Percentiles rank a stretch among this genome's conserved stretches.
Evolutionary conservation across 2,113 vertebrate species (phyloP).

Genomic region (Rostratula benghalensis): DNA sequence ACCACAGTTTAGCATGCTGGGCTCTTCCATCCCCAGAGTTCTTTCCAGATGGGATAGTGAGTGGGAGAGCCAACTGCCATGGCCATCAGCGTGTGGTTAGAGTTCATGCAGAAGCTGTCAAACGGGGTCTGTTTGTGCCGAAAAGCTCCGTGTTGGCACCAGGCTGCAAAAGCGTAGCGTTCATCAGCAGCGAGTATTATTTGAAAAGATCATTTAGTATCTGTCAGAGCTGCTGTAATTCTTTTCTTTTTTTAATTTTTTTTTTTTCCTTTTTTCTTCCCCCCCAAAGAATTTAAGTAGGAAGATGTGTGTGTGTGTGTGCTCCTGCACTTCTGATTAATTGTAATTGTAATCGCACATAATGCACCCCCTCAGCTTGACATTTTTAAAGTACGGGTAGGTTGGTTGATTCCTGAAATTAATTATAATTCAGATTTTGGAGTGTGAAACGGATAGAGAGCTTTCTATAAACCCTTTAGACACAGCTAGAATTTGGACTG

Average conservation of each 20-base stretch:
- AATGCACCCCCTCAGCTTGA: conserved; percentile 53
- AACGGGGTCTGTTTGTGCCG: background rate
- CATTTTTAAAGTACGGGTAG: conserved; percentile 34
- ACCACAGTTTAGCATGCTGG: background rate
- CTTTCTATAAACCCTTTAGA: conserved; percentile 59
- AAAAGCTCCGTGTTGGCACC: conserved; percentile 27
- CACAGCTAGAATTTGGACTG: conserved; percentile 47
- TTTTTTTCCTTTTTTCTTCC: background rate
- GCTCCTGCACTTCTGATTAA: conserved; percentile 26
- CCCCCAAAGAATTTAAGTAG: conserved; percentile 13
- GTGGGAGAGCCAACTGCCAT: background rate
- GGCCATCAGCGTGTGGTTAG: background rate
- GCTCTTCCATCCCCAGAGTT: background rate
- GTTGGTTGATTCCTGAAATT: conserved; percentile 62
- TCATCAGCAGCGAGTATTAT: conserved; percentile 17
- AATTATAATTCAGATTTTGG: conserved; percentile 64
- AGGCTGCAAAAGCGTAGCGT: conserved; percentile 1
- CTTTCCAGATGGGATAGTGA: background rate
- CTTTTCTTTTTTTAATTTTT: background rate
- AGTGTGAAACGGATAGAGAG: conserved; percentile 44
- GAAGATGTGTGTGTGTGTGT: background rate
- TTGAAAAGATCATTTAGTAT: conserved; percentile 55
- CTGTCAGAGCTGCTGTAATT: conserved; percentile 38
- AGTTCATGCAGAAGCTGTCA: background rate
- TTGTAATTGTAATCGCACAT: conserved; percentile 46